phyloP scores from a whole-genome alignment of 2,797 vertebrate species.

The Florisuga fusca region DNA sequence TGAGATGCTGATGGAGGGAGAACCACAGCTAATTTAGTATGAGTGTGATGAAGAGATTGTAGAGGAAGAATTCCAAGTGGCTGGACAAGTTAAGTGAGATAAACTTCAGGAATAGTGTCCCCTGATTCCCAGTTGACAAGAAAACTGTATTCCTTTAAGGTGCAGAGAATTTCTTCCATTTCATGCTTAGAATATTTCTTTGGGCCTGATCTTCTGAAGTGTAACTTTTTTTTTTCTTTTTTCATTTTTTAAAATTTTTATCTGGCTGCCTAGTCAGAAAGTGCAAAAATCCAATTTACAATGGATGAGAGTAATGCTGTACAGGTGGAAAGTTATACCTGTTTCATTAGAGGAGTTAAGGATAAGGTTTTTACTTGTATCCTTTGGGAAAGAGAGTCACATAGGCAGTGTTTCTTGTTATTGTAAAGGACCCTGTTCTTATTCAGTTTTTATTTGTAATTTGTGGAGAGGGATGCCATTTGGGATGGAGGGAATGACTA shows the following conservation, averaged over 20 bases:
- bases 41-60: not conserved
- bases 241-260: not conserved
- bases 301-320: not conserved
- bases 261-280: not conserved
- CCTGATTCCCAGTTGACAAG: not conserved
- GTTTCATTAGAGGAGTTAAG: not conserved
- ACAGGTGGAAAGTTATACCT: not conserved
- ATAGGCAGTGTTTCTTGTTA: not conserved
- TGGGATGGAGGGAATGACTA: not conserved
- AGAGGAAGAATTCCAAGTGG: not conserved
- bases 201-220: slow-evolving; percentile 40
- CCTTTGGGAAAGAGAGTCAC: not conserved
- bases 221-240: not conserved
- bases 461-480: not conserved
- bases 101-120: not conserved
- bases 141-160: not conserved
- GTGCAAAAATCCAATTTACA: not conserved
- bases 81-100: not conserved
- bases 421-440: not conserved
- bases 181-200: slow-evolving; percentile 42
- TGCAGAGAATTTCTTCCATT: slow-evolving; percentile 23
- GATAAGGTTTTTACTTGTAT: not conserved
- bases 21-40: not conserved
- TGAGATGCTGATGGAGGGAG: not conserved
- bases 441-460: not conserved